Conservation (phyloP, 2,113 vertebrate genomes). For the Misgurnus mizolepis region DNA sequence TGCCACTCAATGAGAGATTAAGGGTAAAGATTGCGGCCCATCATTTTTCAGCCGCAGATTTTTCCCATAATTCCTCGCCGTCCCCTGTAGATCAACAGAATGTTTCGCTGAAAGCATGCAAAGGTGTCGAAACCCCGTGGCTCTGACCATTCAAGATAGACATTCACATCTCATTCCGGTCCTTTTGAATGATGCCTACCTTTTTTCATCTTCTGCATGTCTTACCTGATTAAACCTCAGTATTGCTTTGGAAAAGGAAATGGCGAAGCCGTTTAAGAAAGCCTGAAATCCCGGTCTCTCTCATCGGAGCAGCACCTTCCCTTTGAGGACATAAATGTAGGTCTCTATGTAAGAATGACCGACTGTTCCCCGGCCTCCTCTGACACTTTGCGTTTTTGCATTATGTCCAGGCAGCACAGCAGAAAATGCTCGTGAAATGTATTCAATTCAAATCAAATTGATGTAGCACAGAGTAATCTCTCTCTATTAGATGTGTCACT, state of each 20-base stretch:
- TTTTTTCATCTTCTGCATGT: slow-evolving; percentile 44
- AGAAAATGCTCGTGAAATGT: slow-evolving; percentile 90
- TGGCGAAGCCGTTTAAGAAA: slow-evolving; percentile 32
- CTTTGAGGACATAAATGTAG: slow-evolving; percentile 80
- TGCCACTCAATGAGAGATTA: slow-evolving; percentile 73
- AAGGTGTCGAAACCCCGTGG: slow-evolving; percentile 69
- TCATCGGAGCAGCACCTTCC: slow-evolving; percentile 67
- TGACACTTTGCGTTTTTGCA: slow-evolving; percentile 85
- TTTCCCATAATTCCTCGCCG: slow-evolving; percentile 81
- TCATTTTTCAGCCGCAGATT: slow-evolving; percentile 81
- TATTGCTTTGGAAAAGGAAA: slow-evolving; percentile 42
- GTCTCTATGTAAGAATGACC: slow-evolving; percentile 81
- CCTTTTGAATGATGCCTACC: slow-evolving; percentile 36
- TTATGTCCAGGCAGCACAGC: slow-evolving; percentile 83
- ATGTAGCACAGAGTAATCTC: slow-evolving; percentile 76
- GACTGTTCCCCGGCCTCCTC: slow-evolving; percentile 79
- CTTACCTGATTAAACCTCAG: slow-evolving; percentile 49
- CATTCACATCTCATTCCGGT: slow-evolving; percentile 43
- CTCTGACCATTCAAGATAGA: slow-evolving; percentile 65
- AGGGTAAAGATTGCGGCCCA: slow-evolving; percentile 71
- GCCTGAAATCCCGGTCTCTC: slow-evolving; percentile 66
- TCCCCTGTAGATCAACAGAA: slow-evolving; percentile 76
- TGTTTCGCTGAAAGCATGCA: slow-evolving; percentile 82
- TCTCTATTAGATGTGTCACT: slow-evolving; percentile 86
- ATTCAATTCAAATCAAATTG: slow-evolving; percentile 89